Percentiles rank a stretch among this genome's conserved stretches.
Conservation (phyloP, 2,888 invertebrate genomes). For the Eremobia ochroleuca region DNA sequence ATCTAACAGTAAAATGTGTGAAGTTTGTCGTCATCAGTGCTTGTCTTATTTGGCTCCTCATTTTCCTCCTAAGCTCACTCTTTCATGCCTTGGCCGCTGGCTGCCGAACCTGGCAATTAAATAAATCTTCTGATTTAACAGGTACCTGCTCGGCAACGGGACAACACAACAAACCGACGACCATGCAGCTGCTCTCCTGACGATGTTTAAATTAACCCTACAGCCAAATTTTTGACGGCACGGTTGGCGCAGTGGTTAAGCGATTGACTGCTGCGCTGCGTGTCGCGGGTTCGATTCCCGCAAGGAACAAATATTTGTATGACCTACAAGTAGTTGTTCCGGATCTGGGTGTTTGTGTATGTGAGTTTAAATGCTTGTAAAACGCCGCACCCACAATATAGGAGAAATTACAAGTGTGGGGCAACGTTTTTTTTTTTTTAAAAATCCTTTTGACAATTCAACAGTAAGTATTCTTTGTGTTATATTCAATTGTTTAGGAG, state of each 20-base stretch:
- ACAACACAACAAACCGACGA: background rate
- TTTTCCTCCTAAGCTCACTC: background rate
- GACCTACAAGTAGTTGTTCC: too few relatives aligned
- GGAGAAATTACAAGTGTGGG: too few relatives aligned
- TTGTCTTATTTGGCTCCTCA: background rate
- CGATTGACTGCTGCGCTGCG: too few relatives aligned
- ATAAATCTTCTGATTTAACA: slow-evolving; percentile 3
- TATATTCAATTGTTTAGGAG: background rate
- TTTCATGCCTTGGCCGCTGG: background rate
- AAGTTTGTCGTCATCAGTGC: background rate
- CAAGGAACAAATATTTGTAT: too few relatives aligned
- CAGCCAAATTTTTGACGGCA: too few relatives aligned
- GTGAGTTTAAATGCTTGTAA: too few relatives aligned
- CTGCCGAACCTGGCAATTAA: background rate
- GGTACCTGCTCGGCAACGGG: background rate
- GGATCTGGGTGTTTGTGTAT: too few relatives aligned
- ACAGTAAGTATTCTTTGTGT: background rate
- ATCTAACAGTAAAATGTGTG: background rate
- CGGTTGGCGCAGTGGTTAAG: too few relatives aligned
- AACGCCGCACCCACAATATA: too few relatives aligned
- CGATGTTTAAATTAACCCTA: background rate
- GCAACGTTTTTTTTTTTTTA: too few relatives aligned
- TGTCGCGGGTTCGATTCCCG: too few relatives aligned
- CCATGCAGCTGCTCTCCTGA: background rate
- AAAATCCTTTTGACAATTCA: background rate